Conservation (phyloP, 1,140 invertebrate genomes). For the Oryzaephilus surinamensis region DNA sequence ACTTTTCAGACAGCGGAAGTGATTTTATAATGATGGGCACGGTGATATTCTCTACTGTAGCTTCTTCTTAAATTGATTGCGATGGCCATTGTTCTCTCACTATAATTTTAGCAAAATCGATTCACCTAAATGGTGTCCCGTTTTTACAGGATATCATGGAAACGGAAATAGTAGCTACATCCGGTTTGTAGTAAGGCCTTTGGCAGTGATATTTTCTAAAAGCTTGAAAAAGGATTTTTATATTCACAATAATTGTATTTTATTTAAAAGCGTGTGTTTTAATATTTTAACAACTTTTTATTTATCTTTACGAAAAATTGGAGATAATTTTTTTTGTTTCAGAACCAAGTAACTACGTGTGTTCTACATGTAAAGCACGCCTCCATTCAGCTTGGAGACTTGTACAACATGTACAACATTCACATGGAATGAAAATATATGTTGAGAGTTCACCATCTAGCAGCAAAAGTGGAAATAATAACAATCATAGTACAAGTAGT, state of each 20-base stretch:
- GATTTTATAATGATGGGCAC: constrained; percentile 15
- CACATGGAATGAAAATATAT: constrained; percentile 90
- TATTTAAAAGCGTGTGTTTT: too few relatives aligned
- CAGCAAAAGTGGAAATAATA: constrained; percentile 37
- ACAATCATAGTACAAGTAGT: constrained; percentile 42
- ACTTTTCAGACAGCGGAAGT: constrained; percentile 16
- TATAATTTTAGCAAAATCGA: constrained; percentile 20
- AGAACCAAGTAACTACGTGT: constrained; percentile 92
- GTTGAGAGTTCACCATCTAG: constrained; percentile 50
- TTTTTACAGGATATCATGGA: constrained; percentile 9
- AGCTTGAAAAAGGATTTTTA: too few relatives aligned
- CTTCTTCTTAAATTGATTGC: too few relatives aligned
- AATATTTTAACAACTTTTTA: too few relatives aligned
- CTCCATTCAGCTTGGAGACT: constrained; percentile 87
- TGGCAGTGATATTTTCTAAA: constrained; percentile 9
- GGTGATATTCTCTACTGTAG: too few relatives aligned
- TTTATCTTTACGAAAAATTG: too few relatives aligned
- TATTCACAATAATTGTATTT: too few relatives aligned
- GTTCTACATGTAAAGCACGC: constrained; percentile 85
- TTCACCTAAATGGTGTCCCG: constrained; percentile 16
- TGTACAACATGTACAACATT: constrained; percentile 87
- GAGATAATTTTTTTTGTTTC: constrained; percentile 50
- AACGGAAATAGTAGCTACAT: constrained; percentile 18
- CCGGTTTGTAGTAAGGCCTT: constrained; percentile 14
- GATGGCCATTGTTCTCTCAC: constrained; percentile 12